Evolutionary conservation across 2,797 vertebrate genomes (phyloP).

Genomic region (Lepilemur septentrionalis): DNA sequence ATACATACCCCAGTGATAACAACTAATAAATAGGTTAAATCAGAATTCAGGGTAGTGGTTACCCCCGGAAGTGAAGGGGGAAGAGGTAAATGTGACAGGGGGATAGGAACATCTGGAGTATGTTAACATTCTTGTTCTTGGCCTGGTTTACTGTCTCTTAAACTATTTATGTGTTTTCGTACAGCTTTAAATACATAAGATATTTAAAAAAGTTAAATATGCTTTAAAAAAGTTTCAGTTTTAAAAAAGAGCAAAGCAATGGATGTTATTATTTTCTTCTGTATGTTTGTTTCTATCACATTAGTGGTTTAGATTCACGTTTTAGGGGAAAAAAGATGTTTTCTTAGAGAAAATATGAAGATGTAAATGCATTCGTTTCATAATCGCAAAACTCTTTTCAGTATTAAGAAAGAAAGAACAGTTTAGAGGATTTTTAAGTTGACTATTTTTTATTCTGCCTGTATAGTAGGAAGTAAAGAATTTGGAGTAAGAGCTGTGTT

Average conservation of each 20-base stretch:
- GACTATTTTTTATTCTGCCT: background rate
- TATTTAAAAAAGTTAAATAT: too few relatives aligned
- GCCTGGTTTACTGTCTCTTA: background rate
- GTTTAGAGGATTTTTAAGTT: background rate
- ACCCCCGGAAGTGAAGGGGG: background rate
- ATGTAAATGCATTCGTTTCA: background rate
- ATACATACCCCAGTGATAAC: background rate
- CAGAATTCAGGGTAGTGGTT: background rate
- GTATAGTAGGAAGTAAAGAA: background rate
- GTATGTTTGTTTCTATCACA: background rate
- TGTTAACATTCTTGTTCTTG: background rate
- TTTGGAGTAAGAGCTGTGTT: background rate
- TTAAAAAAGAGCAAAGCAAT: background rate
- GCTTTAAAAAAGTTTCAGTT: too few relatives aligned
- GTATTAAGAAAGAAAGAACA: background rate
- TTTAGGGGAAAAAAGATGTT: background rate
- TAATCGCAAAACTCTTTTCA: background rate
- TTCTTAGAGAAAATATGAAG: background rate
- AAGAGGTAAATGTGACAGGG: fast-evolving
- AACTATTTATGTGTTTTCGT: background rate
- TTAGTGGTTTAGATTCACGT: background rate
- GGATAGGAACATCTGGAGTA: fast-evolving
- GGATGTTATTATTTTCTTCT: background rate
- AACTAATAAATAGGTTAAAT: background rate
- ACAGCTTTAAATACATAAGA: background rate